phyloP scores from a whole-genome alignment of 2,113 vertebrate species.

The Raja brachyura region DNA sequence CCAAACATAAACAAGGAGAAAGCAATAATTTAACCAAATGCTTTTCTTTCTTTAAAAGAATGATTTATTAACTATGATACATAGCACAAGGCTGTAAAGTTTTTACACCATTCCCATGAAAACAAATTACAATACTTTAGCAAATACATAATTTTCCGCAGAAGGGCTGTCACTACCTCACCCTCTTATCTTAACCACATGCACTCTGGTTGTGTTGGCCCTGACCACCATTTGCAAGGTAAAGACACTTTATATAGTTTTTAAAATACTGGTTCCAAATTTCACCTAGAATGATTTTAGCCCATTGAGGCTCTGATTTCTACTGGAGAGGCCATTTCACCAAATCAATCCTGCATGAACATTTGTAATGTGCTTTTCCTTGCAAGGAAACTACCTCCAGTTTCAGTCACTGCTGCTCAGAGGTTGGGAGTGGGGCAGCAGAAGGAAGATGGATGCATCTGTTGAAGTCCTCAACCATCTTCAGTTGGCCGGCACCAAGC shows the following conservation, averaged over 20 bases:
- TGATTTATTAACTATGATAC: slow-evolving; percentile 97
- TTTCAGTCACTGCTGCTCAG: background rate
- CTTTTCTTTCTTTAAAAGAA: slow-evolving; percentile 68
- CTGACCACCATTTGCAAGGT: slow-evolving; percentile 59
- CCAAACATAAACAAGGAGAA: background rate
- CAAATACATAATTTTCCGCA: slow-evolving; percentile 67
- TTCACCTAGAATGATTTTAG: background rate
- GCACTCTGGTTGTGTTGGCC: slow-evolving; percentile 50
- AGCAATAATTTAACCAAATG: background rate
- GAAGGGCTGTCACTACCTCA: background rate
- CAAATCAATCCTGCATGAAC: background rate
- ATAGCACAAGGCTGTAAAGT: slow-evolving; percentile 88
- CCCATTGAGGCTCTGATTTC: slow-evolving; percentile 42
- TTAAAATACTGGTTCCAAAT: background rate
- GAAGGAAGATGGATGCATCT: background rate
- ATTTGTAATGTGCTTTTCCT: background rate
- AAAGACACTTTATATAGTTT: background rate
- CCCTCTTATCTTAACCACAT: slow-evolving; percentile 34
- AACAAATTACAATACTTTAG: slow-evolving; percentile 79
- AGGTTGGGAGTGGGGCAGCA: background rate
- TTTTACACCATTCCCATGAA: slow-evolving; percentile 86
- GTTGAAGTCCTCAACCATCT: background rate
- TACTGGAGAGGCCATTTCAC: background rate
- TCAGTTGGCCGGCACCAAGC: background rate
- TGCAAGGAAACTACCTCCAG: background rate